Evolutionary conservation across 2,113 vertebrate species (phyloP).

Genomic region (Orcinus orca): DNA sequence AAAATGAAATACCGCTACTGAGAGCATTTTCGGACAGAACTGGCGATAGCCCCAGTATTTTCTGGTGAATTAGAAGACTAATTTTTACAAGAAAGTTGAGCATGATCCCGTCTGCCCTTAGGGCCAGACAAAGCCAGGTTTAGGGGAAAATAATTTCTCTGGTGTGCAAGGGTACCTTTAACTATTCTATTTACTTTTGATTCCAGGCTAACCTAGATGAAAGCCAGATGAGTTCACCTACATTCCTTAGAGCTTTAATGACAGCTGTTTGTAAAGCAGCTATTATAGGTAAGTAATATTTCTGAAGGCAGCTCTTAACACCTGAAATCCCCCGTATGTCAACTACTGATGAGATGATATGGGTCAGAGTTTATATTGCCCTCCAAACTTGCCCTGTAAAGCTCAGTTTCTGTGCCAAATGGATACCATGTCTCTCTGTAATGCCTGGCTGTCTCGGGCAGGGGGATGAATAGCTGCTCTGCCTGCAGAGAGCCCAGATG

Average conservation of each 20-base stretch:
- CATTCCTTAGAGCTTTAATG: slow-evolving; percentile 99
- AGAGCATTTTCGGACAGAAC: not conserved
- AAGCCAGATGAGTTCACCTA: slow-evolving; percentile 95
- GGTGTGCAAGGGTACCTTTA: not conserved
- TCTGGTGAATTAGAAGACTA: not conserved
- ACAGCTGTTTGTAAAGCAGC: slow-evolving; percentile 98
- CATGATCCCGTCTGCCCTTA: not conserved
- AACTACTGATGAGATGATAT: not conserved
- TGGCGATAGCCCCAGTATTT: not conserved
- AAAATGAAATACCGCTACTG: not conserved
- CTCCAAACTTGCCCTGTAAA: not conserved
- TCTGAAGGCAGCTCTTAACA: not conserved
- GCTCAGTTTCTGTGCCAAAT: not conserved
- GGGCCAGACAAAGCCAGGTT: not conserved
- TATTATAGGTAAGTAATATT: slow-evolving; percentile 91
- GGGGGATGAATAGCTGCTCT: not conserved
- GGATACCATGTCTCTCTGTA: not conserved
- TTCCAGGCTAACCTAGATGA: slow-evolving; percentile 95
- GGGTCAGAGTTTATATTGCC: not conserved
- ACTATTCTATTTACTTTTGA: slow-evolving; percentile 56
- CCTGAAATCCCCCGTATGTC: not conserved
- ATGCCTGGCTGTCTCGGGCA: not conserved
- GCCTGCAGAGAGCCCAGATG: not conserved
- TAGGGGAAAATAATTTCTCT: not conserved
- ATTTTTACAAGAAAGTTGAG: not conserved